Evolutionary conservation across 2,113 vertebrate species (phyloP).

Genomic region (Mixornis gularis): DNA sequence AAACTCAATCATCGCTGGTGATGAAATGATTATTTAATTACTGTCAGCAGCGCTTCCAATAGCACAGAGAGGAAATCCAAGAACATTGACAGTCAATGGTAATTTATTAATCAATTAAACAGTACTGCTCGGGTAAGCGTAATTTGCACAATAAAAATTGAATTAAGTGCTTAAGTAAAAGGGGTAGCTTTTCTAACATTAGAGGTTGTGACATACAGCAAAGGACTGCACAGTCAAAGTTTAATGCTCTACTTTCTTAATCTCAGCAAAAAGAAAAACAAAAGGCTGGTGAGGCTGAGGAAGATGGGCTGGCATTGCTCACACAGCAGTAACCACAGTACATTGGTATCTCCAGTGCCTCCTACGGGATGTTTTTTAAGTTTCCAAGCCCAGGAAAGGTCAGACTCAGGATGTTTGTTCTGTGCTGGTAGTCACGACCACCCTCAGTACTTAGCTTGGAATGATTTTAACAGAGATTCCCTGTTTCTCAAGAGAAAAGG

Average conservation of each 20-base stretch:
- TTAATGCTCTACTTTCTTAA: background rate
- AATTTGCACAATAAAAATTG: conserved; percentile 67
- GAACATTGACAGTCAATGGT: conserved; percentile 51
- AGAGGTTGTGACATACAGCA: background rate
- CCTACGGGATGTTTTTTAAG: rapidly evolving
- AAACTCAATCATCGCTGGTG: conserved; percentile 63
- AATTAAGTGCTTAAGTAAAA: conserved; percentile 63
- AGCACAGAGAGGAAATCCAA: conserved; percentile 58
- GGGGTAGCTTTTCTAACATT: conserved; percentile 9
- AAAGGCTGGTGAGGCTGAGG: background rate
- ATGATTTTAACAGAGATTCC: background rate
- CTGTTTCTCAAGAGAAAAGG: background rate
- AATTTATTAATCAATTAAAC: conserved; percentile 74
- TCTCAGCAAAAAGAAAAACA: background rate
- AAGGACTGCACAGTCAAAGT: background rate
- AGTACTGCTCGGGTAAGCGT: conserved; percentile 65
- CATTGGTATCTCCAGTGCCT: background rate
- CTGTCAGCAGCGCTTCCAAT: conserved; percentile 67
- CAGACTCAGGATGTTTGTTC: background rate
- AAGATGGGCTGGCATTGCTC: background rate
- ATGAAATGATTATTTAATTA: conserved; percentile 78
- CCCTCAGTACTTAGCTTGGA: background rate
- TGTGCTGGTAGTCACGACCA: background rate
- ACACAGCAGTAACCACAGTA: background rate
- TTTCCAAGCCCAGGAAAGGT: background rate